These are phyloP conservation scores for Saccostrea glomerata DNA, from an alignment of 1,140 invertebrate genomes.

Conservation along the genomic window DNA sequence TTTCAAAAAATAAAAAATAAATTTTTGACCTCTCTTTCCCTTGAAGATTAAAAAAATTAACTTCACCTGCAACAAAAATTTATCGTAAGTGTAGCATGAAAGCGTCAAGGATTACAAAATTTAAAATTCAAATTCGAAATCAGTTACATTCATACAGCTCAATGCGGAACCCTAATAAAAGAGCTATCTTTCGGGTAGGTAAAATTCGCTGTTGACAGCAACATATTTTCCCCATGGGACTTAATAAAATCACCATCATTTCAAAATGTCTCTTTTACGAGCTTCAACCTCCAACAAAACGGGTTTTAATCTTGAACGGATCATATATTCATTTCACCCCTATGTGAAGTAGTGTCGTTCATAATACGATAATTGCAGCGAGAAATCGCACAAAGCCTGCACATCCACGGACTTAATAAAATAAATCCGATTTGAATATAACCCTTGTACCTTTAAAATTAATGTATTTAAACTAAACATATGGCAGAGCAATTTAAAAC, in stretches of 20 bases:
- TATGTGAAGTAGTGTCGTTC: conserved; percentile 42
- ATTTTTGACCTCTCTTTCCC: neutral
- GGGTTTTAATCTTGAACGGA: conserved; percentile 42
- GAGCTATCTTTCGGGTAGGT: conserved; percentile 29
- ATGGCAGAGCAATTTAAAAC: conserved; percentile 39
- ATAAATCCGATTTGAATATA: conserved; percentile 40
- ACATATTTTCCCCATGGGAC: conserved; percentile 31
- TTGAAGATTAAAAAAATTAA: neutral
- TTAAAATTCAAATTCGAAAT: conserved; percentile 35
- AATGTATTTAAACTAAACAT: conserved; percentile 39
- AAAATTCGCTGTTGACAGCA: conserved; percentile 24
- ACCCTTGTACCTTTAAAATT: conserved; percentile 43
- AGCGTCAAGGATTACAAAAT: conserved; percentile 35
- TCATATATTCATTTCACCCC: conserved; percentile 39
- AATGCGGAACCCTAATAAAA: conserved; percentile 9
- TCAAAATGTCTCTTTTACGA: conserved; percentile 21
- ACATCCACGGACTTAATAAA: conserved; percentile 41
- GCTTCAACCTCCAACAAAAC: conserved; percentile 14
- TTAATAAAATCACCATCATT: conserved; percentile 38
- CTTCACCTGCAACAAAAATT: conserved; percentile 10
- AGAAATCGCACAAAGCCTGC: conserved; percentile 16
- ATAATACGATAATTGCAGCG: conserved; percentile 35
- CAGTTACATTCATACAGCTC: conserved; percentile 20
- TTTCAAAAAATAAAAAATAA: no score
- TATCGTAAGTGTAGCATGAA: conserved; percentile 36